These are phyloP conservation scores for Ammospiza maritima DNA, from an alignment of 2,797 vertebrate species.

Conservation along the genomic window DNA sequence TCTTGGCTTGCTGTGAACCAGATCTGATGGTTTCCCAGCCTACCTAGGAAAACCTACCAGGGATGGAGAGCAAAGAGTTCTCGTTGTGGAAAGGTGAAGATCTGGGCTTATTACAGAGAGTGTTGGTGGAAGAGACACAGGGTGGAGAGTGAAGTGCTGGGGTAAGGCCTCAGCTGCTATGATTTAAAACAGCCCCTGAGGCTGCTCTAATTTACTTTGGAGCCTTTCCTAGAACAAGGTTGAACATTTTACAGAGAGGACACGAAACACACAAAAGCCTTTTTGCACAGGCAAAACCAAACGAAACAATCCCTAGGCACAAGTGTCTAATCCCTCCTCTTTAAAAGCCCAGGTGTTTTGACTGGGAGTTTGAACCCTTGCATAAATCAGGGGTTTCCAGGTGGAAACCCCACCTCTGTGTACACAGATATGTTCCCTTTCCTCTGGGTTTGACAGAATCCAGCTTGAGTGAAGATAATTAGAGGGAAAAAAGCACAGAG, in stretches of 20 bases:
- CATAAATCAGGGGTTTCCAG: neutral
- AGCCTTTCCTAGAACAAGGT: conserved; percentile 57
- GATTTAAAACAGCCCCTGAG: conserved; percentile 54
- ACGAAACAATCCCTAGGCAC: neutral
- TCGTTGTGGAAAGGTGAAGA: neutral
- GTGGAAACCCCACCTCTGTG: conserved; percentile 27
- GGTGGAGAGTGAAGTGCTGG: neutral
- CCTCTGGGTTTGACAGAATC: neutral
- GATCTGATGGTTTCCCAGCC: neutral
- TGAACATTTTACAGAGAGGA: conserved; percentile 38
- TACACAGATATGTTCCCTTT: neutral
- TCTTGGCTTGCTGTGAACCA: neutral
- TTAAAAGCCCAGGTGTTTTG: conserved; percentile 28
- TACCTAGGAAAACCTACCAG: neutral
- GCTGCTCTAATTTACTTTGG: conserved; percentile 58
- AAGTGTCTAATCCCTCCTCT: neutral
- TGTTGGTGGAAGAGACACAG: neutral
- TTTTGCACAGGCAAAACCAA: conserved; percentile 15
- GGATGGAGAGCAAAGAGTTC: neutral
- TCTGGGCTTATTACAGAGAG: neutral
- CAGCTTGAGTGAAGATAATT: neutral
- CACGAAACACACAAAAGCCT: conserved; percentile 22
- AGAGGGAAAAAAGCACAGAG: neutral
- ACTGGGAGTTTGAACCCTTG: neutral
- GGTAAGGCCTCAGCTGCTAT: conserved; percentile 34